phyloP scores from a whole-genome alignment of 2,113 vertebrate genomes.

The Numenius arquata region DNA sequence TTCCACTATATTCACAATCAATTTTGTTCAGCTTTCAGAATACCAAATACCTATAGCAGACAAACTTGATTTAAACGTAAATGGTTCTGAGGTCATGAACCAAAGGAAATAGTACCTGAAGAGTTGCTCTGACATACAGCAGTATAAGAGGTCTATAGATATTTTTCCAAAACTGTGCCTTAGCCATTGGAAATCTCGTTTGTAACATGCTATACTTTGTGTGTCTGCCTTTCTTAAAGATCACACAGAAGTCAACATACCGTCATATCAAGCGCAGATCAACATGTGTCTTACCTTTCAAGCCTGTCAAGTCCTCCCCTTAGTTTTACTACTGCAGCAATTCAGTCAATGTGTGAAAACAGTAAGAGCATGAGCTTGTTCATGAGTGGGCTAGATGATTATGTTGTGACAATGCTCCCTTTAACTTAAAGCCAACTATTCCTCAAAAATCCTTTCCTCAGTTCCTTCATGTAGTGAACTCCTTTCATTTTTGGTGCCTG shows the following conservation, averaged over 20 bases:
- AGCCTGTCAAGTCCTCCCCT: background rate
- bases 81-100: background rate
- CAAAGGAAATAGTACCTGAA: background rate
- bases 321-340: background rate
- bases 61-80: background rate
- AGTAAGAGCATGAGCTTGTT: background rate
- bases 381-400: background rate
- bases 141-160: background rate
- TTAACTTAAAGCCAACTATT: background rate
- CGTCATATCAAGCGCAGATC: background rate
- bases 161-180: background rate
- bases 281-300: background rate
- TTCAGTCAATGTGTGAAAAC: background rate
- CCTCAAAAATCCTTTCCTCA: background rate
- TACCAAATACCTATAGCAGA: background rate
- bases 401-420: background rate
- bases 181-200: background rate
- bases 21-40: background rate
- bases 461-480: background rate
- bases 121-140: background rate
- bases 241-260: background rate
- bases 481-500: background rate
- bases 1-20: background rate
- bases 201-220: background rate
- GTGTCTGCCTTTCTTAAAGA: background rate